These are phyloP conservation scores for Heterocephalus glaber DNA, from an alignment of 2,113 vertebrate species.

Conservation along the genomic window DNA sequence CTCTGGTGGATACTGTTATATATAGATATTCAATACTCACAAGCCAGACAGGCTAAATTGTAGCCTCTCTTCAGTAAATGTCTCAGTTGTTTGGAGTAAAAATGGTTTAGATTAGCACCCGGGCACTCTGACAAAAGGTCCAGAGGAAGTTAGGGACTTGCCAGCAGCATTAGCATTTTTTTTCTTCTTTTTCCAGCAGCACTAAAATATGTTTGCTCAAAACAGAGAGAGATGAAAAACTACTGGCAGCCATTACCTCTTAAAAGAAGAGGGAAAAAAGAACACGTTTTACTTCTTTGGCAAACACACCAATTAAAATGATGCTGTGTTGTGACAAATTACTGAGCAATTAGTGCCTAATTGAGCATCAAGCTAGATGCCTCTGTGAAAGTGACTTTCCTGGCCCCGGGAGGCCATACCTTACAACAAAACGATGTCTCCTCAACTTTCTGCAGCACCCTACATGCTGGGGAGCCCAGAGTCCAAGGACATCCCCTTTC, in stretches of 20 bases:
- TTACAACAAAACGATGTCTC: background rate
- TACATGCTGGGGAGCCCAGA: background rate
- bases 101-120: slow-evolving; percentile 66
- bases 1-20: background rate
- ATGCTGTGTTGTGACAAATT: slow-evolving; percentile 76
- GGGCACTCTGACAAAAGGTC: slow-evolving; percentile 52
- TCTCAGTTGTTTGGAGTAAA: slow-evolving; percentile 60
- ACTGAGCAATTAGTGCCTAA: slow-evolving; percentile 78
- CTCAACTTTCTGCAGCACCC: background rate
- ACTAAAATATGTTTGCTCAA: slow-evolving; percentile 67
- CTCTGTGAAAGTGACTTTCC: slow-evolving; percentile 23
- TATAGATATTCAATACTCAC: slow-evolving; percentile 13
- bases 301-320: slow-evolving; percentile 76
- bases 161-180: slow-evolving; percentile 58
- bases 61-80: slow-evolving; percentile 63
- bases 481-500: slow-evolving; percentile 38
- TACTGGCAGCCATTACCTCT: slow-evolving; percentile 37
- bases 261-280: slow-evolving; percentile 44
- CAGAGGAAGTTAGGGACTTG: slow-evolving; percentile 6
- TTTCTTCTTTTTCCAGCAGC: slow-evolving; percentile 59
- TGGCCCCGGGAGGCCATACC: background rate
- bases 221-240: slow-evolving; percentile 70
- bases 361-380: slow-evolving; percentile 60
- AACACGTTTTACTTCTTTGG: slow-evolving; percentile 69
- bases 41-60: background rate